Percentiles rank a stretch among this genome's conserved stretches.
These are phyloP conservation scores for Nomada lathburiana DNA, from an alignment of 2,888 invertebrate genomes.

Conservation along the genomic window DNA sequence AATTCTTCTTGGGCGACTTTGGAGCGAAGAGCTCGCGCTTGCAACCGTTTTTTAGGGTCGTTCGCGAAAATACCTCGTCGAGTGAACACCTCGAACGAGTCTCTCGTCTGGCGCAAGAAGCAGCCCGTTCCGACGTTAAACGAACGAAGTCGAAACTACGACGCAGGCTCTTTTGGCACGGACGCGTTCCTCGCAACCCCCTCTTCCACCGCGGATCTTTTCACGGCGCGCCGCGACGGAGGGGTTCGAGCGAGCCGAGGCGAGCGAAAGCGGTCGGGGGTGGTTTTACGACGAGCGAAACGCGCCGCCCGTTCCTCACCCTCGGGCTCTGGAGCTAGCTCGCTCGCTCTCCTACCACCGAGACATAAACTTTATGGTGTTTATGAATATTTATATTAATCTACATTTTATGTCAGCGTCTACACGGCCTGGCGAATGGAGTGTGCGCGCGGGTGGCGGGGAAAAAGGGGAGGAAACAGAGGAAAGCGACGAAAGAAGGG, in stretches of 20 bases:
- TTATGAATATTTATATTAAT: constrained; percentile 85
- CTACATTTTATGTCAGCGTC: constrained; percentile 82
- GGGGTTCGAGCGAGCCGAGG: constrained; percentile 33
- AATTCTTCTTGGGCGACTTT: not conserved
- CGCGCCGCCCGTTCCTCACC: constrained; percentile 69
- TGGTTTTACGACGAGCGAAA: constrained; percentile 82
- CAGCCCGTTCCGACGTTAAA: constrained; percentile 36
- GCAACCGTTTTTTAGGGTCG: not conserved
- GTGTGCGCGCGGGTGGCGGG: constrained; percentile 37
- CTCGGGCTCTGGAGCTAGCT: constrained; percentile 27
- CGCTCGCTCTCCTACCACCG: constrained; percentile 63
- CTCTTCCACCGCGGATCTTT: constrained; percentile 48
- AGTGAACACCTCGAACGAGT: not conserved
- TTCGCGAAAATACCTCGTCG: not conserved
- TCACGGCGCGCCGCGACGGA: constrained; percentile 25
- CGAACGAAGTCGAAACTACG: constrained; percentile 34
- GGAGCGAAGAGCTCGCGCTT: not conserved
- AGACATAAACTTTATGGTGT: constrained; percentile 84
- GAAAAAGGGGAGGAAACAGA: constrained; percentile 9
- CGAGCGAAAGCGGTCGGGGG: constrained; percentile 65
- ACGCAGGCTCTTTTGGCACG: constrained; percentile 32
- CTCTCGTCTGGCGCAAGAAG: not conserved
- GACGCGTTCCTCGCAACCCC: not conserved
- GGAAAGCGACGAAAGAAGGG: constrained; percentile 16
- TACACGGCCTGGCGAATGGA: constrained; percentile 65